Evolutionary conservation across 1,140 invertebrate genomes (phyloP).

Genomic region (Glossosoma conforme): DNA sequence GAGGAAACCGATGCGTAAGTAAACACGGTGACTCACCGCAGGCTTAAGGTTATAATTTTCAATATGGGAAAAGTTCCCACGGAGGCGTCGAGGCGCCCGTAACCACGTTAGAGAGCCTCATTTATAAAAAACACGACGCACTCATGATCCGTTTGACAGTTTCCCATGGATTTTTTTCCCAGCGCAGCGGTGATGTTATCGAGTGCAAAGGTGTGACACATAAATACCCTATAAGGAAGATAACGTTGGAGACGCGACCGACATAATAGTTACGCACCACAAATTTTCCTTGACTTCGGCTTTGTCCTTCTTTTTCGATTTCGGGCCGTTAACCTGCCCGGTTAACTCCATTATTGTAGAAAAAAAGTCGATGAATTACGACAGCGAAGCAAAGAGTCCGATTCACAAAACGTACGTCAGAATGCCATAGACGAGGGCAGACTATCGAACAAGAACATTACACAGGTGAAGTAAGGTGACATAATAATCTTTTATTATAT

Average conservation of each 20-base stretch:
- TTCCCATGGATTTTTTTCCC: constrained; percentile 23
- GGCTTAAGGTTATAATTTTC: not conserved
- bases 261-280: constrained; percentile 50
- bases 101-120: constrained; percentile 16
- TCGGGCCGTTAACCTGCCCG: constrained; percentile 56
- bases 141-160: constrained; percentile 16
- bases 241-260: constrained; percentile 41
- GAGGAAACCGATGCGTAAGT: not conserved
- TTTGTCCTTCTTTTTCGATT: constrained; percentile 60
- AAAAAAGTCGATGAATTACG: constrained; percentile 50
- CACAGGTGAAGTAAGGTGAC: no score
- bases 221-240: constrained; percentile 48
- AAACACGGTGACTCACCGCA: not conserved
- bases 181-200: constrained; percentile 37
- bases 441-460: not conserved
- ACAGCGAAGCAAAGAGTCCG: constrained; percentile 45
- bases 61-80: no score
- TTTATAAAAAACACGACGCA: not conserved
- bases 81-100: no score
- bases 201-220: constrained; percentile 51
- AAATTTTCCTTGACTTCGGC: constrained; percentile 59
- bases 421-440: constrained; percentile 14
- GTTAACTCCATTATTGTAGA: constrained; percentile 52
- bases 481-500: no score
- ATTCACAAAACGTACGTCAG: constrained; percentile 23